Base-by-base conservation (phyloP, 1,140 invertebrate genomes). In the Choristoneura fumiferana region DNA sequence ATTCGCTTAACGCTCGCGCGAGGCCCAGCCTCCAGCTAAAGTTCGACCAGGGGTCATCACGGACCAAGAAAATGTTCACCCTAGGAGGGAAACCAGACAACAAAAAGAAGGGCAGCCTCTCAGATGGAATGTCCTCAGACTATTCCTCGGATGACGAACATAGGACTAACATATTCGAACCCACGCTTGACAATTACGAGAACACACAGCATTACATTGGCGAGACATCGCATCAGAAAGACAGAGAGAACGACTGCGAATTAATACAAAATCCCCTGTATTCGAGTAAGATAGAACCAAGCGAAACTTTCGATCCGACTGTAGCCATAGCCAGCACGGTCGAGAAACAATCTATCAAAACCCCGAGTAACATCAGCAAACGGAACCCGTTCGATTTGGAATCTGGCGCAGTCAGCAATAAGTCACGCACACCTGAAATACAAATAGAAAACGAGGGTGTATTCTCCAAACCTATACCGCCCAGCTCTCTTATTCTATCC, bases 1-100 rank as follows among this genome's bases (percentile, higher is more conserved):
- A 93, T 57, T 93, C 91, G 1, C 91, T 94, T 10, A 93, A 93
- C 78, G 89, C 90, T 0, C 81, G 82, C 71, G 80, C 84, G 18
- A 71, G 83, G 40, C 85, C 88, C 4, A 78, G 76, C 56, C 71
- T 85, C 2, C 78, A 90, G 67, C 62, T 87, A 4, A 81, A 85
- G 71, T 83, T 87, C 67, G 78, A 84, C 65, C 78, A 84, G 60
- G 65, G 80, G 60, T 64, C 83, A 0, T 81, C 81, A 2, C 60
- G 69, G 6, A 89, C 86, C 4, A 90, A 82, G 60, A 87, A 88
- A 60, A 90, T 88, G 58, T 92, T 91, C 65, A 91, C 89, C 0
- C 74, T 91, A 4, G 91, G 91, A 4, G 65, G 77, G 55, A 82
- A 82, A 69, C 43, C 49, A 6, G 83, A 84, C 34, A 58, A 45